Conservation (phyloP, 2,888 invertebrate species). For the Calameuta filiformis region DNA sequence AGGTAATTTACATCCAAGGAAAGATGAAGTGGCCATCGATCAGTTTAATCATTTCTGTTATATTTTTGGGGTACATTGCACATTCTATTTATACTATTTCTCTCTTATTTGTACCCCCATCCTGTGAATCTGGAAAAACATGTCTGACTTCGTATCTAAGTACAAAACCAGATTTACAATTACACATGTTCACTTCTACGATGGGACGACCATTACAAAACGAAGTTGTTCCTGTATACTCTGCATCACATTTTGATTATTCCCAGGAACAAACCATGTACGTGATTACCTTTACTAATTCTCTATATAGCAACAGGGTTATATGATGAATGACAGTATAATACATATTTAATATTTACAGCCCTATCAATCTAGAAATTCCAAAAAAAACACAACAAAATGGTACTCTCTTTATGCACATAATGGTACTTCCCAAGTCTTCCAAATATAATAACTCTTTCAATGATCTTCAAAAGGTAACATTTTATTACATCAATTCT, state of each 20-base stretch:
- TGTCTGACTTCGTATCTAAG: constrained; percentile 80
- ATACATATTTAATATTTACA: constrained; percentile 59
- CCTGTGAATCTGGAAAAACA: constrained; percentile 73
- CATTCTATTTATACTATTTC: constrained; percentile 83
- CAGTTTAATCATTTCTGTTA: constrained; percentile 72
- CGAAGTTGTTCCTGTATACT: constrained; percentile 73
- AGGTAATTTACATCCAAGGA: background rate
- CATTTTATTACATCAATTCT: background rate
- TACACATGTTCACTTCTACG: constrained; percentile 77
- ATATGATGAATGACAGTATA: background rate
- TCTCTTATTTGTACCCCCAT: constrained; percentile 77
- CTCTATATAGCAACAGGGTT: background rate
- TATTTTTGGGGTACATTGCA: constrained; percentile 77
- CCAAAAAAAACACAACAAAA: constrained; percentile 83
- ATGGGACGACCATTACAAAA: constrained; percentile 70
- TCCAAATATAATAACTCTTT: constrained; percentile 69
- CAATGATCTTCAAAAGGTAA: constrained; percentile 70
- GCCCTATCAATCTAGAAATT: constrained; percentile 76
- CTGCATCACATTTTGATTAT: constrained; percentile 76
- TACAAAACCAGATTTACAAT: constrained; percentile 75
- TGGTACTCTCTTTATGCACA: constrained; percentile 85
- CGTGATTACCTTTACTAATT: constrained; percentile 29
- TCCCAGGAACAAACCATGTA: constrained; percentile 69
- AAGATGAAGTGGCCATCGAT: constrained; percentile 66
- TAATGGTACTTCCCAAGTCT: constrained; percentile 74